Evolutionary conservation across 2,113 vertebrate species (phyloP).

Genomic region (Takifugu bimaculatus): DNA sequence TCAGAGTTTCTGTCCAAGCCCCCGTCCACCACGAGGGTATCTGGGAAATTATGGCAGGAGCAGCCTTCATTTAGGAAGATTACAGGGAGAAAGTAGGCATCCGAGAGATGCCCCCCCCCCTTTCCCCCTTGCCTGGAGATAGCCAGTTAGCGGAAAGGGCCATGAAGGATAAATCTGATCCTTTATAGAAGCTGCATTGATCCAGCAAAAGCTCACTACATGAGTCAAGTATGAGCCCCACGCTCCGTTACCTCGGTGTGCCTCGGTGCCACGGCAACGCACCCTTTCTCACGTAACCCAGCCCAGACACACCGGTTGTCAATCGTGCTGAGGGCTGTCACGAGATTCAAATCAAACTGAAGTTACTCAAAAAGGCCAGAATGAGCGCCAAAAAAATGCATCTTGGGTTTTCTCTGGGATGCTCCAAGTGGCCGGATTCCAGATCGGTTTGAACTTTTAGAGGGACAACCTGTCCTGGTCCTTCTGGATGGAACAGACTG

Average conservation of each 20-base stretch:
- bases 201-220: conserved; percentile 61
- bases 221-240: conserved; percentile 63
- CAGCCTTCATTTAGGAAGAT: conserved; percentile 30
- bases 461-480: conserved; percentile 49
- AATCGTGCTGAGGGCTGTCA: conserved; percentile 17
- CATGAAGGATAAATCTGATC: conserved; percentile 65
- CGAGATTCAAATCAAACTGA: no score
- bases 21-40: conserved; percentile 1
- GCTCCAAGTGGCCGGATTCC: conserved; percentile 9
- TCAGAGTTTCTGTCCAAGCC: conserved; percentile 12
- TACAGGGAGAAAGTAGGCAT: conserved; percentile 25
- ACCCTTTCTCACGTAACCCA: conserved; percentile 19
- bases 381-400: not conserved
- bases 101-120: conserved; percentile 19
- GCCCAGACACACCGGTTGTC: conserved; percentile 37
- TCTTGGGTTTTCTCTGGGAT: not conserved
- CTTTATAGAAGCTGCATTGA: conserved; percentile 69
- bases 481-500: conserved; percentile 52
- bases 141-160: conserved; percentile 50
- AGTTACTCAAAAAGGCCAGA: not conserved
- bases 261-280: conserved; percentile 21
- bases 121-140: conserved; percentile 10
- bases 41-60: not conserved
- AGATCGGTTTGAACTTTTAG: conserved; percentile 25
- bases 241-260: conserved; percentile 33